These are phyloP conservation scores for Lucilia cuprina DNA, from an alignment of 1,140 invertebrate species.

Conservation along the genomic window DNA sequence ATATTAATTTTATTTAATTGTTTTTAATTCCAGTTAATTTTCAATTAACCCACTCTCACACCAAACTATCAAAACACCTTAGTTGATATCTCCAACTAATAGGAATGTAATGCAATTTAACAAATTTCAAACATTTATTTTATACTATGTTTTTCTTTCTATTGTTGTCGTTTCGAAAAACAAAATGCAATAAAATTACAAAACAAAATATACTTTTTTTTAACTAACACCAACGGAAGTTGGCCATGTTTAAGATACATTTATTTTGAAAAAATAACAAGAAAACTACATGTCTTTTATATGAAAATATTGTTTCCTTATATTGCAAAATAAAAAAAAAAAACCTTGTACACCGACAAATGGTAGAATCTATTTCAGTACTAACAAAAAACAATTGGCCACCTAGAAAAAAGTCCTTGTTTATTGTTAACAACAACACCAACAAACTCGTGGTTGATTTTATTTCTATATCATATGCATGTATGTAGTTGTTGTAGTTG, in stretches of 20 bases:
- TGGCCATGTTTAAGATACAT: slow-evolving; percentile 34
- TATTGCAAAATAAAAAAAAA: background rate
- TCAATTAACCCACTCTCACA: background rate
- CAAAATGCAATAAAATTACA: background rate
- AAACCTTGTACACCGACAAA: background rate
- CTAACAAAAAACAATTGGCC: background rate
- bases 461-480: background rate
- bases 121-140: too few species aligned
- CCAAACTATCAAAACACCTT: background rate
- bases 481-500: background rate
- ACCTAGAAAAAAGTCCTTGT: background rate
- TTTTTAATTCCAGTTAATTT: background rate
- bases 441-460: background rate
- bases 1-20: too few species aligned
- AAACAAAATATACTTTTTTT: background rate
- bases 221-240: background rate
- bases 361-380: too few species aligned
- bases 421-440: background rate
- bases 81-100: slow-evolving; percentile 3
- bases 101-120: slow-evolving; percentile 19
- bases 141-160: too few species aligned
- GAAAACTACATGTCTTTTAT: slow-evolving; percentile 11
- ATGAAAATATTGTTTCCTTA: slow-evolving; percentile 28
- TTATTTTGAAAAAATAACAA: slow-evolving; percentile 17
- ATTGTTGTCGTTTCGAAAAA: too few species aligned